Conservation (phyloP, 1,140 invertebrate genomes). For the Diploscapter pachys region DNA sequence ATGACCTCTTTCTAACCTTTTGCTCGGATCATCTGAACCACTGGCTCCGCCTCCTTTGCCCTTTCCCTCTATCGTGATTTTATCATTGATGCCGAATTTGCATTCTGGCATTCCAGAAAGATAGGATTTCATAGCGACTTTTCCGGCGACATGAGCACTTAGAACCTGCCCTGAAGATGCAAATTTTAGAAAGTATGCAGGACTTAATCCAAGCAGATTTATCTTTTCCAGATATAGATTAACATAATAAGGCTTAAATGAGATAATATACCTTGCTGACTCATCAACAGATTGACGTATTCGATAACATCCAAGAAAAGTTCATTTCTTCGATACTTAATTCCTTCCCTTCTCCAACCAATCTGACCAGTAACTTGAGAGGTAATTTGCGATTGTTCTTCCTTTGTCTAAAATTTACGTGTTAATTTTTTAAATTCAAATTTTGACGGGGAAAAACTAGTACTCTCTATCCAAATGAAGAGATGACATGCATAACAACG, state of each 20-base stretch:
- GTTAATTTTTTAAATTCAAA: neutral
- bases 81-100: constrained; percentile 99
- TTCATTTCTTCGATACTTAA: constrained; percentile 97
- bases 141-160: constrained; percentile 96
- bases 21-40: constrained; percentile 73
- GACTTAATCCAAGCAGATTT: no score
- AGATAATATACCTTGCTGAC: constrained; percentile 78
- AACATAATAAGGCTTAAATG: no score
- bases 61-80: constrained; percentile 97
- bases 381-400: constrained; percentile 98
- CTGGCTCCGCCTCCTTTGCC: constrained; percentile 68
- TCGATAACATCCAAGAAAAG: constrained; percentile 97
- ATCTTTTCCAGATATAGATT: no score
- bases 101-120: constrained; percentile 99
- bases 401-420: constrained; percentile 75
- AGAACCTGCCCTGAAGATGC: constrained; percentile 80
- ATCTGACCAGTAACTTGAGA: constrained; percentile 96
- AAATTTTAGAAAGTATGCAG: constrained; percentile 25
- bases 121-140: constrained; percentile 99
- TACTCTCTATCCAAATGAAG: no score
- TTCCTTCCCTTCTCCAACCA: constrained; percentile 98
- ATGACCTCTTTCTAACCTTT: constrained; percentile 58
- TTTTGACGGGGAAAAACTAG: neutral
- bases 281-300: constrained; percentile 98
- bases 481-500: no score